Conservation (phyloP, 2,888 invertebrate genomes). For the Drosophila sordidula region DNA sequence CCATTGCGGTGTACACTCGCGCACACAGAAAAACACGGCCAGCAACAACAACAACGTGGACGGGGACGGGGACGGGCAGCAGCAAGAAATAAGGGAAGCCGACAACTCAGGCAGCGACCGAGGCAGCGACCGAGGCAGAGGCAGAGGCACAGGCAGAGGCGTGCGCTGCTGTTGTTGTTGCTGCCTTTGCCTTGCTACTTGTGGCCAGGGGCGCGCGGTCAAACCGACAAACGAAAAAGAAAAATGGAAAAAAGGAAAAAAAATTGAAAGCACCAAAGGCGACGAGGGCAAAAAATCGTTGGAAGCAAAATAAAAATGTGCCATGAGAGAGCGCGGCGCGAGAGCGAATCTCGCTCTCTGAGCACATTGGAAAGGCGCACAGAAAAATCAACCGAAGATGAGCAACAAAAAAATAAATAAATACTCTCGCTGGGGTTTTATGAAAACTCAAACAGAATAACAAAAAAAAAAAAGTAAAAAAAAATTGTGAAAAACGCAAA, state of each 20-base stretch:
- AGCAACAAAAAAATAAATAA: slow-evolving; percentile 12
- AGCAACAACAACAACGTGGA: slow-evolving; percentile 34
- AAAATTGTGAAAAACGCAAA: slow-evolving; percentile 28
- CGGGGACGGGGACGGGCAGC: too few relatives aligned
- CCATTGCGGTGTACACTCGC: slow-evolving; percentile 81
- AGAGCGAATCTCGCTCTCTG: slow-evolving; percentile 47
- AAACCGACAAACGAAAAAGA: slow-evolving; percentile 52
- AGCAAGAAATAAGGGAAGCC: slow-evolving; percentile 60
- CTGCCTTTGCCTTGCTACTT: slow-evolving; percentile 57
- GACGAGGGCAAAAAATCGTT: slow-evolving; percentile 44
- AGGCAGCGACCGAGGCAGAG: slow-evolving; percentile 22
- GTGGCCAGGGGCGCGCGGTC: slow-evolving; percentile 72
- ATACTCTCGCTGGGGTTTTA: slow-evolving; percentile 29
- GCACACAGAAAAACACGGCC: slow-evolving; percentile 56
- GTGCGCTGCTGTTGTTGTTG: slow-evolving; percentile 41
- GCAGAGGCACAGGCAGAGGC: slow-evolving; percentile 45
- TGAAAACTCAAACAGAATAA: slow-evolving; percentile 33
- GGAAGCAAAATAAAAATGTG: slow-evolving; percentile 69
- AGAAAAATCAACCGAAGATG: slow-evolving; percentile 42
- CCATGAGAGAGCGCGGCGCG: slow-evolving; percentile 37
- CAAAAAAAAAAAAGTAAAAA: slow-evolving; percentile 23
- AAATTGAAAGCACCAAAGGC: slow-evolving; percentile 40
- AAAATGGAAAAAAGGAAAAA: slow-evolving; percentile 31
- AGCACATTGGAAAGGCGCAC: slow-evolving; percentile 60
- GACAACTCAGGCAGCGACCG: slow-evolving; percentile 14